Conservation (phyloP, 2,888 invertebrate species). For the Tetragonisca angustula region DNA sequence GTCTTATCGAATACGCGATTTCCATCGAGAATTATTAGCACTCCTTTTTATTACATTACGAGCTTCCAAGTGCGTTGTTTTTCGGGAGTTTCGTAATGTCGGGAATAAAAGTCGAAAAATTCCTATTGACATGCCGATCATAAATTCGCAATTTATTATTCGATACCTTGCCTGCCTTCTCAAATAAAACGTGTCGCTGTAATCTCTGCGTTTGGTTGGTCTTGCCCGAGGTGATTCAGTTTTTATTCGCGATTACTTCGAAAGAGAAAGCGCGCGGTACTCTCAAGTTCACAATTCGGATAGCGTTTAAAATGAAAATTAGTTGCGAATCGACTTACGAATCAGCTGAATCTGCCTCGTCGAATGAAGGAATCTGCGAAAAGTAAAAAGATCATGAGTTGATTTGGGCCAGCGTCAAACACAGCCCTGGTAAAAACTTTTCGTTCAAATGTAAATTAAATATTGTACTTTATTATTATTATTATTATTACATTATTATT, state of each 20-base stretch:
- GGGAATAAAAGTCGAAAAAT: background rate
- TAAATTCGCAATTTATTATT: conserved; percentile 7
- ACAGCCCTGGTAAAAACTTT: too few species aligned
- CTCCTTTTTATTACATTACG: conserved; percentile 4
- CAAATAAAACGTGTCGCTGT: background rate
- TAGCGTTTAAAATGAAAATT: background rate
- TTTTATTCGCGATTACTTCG: background rate
- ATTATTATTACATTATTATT: too few species aligned
- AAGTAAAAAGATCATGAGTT: too few species aligned
- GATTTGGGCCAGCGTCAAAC: too few species aligned
- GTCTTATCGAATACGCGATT: conserved; percentile 26
- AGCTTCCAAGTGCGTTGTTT: background rate
- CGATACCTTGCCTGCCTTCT: background rate
- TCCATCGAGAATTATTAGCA: conserved; percentile 10
- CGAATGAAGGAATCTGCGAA: too few species aligned
- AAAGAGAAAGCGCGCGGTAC: background rate
- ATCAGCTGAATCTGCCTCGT: background rate
- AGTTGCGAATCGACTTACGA: background rate
- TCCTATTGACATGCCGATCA: background rate
- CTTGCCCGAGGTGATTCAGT: background rate
- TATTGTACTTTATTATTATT: too few species aligned
- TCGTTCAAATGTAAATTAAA: too few species aligned
- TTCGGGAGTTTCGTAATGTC: background rate
- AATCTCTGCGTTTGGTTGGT: background rate
- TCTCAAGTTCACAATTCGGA: background rate